Percentiles rank a stretch among this genome's conserved stretches.
Conservation (phyloP, 2,113 vertebrate genomes). For the Solenodon paradoxus region DNA sequence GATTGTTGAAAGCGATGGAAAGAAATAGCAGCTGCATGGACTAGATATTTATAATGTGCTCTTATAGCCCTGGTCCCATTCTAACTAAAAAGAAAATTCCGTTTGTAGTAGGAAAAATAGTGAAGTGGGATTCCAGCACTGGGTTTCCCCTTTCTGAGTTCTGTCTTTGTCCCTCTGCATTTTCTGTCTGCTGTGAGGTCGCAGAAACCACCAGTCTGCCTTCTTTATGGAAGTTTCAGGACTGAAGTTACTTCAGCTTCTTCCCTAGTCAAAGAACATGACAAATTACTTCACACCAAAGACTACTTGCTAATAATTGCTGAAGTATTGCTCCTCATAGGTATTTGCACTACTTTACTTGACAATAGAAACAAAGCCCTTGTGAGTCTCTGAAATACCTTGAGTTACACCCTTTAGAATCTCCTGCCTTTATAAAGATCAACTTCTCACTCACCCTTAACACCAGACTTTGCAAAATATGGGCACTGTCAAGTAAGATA, state of each 20-base stretch:
- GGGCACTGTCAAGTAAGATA: not conserved
- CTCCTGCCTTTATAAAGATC: not conserved
- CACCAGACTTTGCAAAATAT: not conserved
- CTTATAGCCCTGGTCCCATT: not conserved
- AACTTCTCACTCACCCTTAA: not conserved
- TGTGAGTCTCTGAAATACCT: not conserved
- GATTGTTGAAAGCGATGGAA: not conserved
- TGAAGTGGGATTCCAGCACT: accelerated
- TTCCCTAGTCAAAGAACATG: not conserved
- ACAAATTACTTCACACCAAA: not conserved
- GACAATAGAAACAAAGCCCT: not conserved
- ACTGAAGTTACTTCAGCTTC: not conserved
- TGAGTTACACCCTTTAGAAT: not conserved
- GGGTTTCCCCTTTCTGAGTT: not conserved
- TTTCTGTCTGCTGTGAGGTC: not conserved
- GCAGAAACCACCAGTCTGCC: not conserved
- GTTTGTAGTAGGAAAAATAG: not conserved
- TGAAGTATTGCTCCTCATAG: not conserved
- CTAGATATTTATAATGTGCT: conserved; percentile 11
- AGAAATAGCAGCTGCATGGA: not conserved
- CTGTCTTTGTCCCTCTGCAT: not conserved
- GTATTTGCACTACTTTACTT: conserved; percentile 2
- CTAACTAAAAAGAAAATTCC: not conserved
- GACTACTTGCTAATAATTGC: not conserved
- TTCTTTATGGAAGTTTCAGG: not conserved